Evolutionary conservation across 2,888 invertebrate genomes (phyloP).

Genomic region (Lasiommata megera): DNA sequence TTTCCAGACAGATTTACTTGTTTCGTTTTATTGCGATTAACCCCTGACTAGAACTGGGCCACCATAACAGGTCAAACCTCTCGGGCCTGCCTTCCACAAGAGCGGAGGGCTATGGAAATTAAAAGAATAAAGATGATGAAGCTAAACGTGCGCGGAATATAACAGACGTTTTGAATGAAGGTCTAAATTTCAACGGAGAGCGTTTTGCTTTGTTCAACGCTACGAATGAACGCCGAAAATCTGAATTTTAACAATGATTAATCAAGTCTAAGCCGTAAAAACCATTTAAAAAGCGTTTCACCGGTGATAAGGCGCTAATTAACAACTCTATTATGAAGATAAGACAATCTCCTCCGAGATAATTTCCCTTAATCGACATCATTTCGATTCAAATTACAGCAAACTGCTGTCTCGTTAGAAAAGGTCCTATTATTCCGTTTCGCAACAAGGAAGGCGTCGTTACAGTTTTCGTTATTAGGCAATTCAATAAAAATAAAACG

Average conservation of each 20-base stretch:
- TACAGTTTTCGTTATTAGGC: slow-evolving; percentile 7
- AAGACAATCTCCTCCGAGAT: not conserved
- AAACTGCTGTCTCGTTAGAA: slow-evolving; percentile 2
- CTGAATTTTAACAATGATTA: not conserved
- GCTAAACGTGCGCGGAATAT: too few relatives aligned
- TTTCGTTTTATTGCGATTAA: too few relatives aligned
- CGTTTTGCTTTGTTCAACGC: too few relatives aligned
- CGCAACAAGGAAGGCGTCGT: slow-evolving; percentile 3
- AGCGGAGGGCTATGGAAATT: too few relatives aligned
- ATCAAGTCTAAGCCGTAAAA: not conserved
- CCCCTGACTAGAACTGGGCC: too few relatives aligned
- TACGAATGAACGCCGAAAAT: too few relatives aligned
- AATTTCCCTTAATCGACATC: slow-evolving; percentile 1
- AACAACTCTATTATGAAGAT: slow-evolving; percentile 6
- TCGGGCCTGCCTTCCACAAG: too few relatives aligned
- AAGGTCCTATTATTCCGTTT: not conserved
- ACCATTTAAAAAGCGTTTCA: not conserved
- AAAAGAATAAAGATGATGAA: too few relatives aligned
- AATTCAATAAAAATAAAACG: slow-evolving; percentile 7
- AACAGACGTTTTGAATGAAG: too few relatives aligned
- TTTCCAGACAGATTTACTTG: too few relatives aligned
- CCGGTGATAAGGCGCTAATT: not conserved
- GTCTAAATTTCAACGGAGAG: too few relatives aligned
- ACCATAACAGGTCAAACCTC: too few relatives aligned
- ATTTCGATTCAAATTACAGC: slow-evolving; percentile 7